Evolutionary conservation across 1,140 invertebrate species (phyloP), one percentile per base, ranked within the genome.

Genomic region (Mya arenaria): DNA sequence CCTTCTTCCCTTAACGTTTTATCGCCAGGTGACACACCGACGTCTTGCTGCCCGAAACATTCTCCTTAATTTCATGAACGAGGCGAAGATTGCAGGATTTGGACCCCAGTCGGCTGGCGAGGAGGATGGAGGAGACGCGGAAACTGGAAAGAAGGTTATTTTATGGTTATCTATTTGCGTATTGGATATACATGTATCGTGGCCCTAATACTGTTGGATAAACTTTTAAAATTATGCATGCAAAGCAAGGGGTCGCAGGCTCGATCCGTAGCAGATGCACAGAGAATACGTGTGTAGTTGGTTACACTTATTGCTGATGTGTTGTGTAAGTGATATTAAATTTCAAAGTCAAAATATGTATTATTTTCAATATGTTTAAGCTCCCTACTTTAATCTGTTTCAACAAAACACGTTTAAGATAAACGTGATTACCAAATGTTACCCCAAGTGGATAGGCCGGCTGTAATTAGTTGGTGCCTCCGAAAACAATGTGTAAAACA

Each of bases 1-100:
- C 19, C 41, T 48, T 19, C 41, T 13, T 48, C 10, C 5, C 30
- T 19, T 63, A 25, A n/a, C 6, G 8, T 52, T 52, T 69, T 23
- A n/a, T 62, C 41, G n/a, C 10, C 56, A 97, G 95, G 98, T 97
- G 89, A 56, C 99, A 62, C 98, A 99, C 92, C 95, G 98, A 69
- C 98, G 99, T 93, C 94, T 99, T 85, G 98, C 98, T 0, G 98
- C 98, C 0, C 94, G 98, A 60, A 99, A 99, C 92, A 96, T 99
- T 19, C 94, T 99, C 0, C 97, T 99, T 8, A 96, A 96, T 80
- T 97, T 97, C 85, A 95, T 97, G 89, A 96, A 96, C 88, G 81
- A 86, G 5, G 84, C 89, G 62, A 99, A 99, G 93, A 99, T 99
- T 86, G 97, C 97, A 0, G 98, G 99, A 92, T 99, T 99, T 92